Percentiles rank a stretch among this genome's conserved stretches.
Evolutionary conservation across 2,888 invertebrate genomes (phyloP).

Genomic region (Uloborus plumipes): DNA sequence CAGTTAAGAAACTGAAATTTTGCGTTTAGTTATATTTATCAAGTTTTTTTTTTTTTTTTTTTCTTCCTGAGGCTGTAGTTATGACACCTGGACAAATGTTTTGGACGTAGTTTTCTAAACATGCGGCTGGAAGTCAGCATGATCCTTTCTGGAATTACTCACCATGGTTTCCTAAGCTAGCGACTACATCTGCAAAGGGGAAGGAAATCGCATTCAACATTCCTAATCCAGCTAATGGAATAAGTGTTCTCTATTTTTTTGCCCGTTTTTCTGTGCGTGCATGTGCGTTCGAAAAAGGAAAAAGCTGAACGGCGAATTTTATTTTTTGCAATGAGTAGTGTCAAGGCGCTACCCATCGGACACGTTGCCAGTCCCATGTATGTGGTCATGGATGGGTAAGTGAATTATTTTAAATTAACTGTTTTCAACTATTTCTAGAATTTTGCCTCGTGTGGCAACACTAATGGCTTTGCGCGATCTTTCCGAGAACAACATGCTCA

Average conservation of each 20-base stretch:
- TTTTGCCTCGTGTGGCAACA: no score
- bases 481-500: no score
- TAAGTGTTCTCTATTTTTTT: constrained; percentile 47
- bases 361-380: constrained; percentile 58
- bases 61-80: not conserved
- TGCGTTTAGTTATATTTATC: not conserved
- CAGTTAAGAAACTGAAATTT: not conserved
- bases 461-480: no score
- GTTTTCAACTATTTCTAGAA: no score
- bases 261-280: constrained; percentile 46
- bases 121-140: constrained; percentile 41
- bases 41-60: constrained; percentile 11
- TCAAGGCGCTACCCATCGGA: constrained; percentile 60
- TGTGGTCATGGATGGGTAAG: constrained; percentile 63
- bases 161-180: constrained; percentile 34
- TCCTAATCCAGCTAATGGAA: constrained; percentile 54
- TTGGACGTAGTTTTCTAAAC: constrained; percentile 33
- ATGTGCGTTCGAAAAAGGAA: constrained; percentile 27
- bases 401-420: no score
- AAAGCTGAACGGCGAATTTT: constrained; percentile 17
- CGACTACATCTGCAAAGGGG: not conserved
- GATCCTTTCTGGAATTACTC: constrained; percentile 27
- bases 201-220: constrained; percentile 25
- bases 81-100: constrained; percentile 20
- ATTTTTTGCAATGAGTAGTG: constrained; percentile 61